These are phyloP conservation scores for Synanceia verrucosa DNA, from an alignment of 2,797 vertebrate genomes.

Conservation along the genomic window DNA sequence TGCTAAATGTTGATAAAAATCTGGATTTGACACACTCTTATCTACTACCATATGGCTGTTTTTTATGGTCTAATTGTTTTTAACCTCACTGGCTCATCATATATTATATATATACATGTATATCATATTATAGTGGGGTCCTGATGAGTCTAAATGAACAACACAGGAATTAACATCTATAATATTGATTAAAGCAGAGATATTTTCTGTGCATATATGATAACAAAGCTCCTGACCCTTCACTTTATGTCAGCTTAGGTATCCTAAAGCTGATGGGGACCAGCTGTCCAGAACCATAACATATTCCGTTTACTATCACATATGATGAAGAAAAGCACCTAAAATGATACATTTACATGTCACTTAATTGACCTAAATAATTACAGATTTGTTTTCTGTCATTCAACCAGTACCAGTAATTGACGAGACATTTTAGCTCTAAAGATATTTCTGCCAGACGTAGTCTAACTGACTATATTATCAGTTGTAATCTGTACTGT, in stretches of 20 bases:
- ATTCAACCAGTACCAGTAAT: too few species aligned
- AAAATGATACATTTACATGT: too few species aligned
- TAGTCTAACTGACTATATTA: too few species aligned
- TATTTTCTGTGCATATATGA: background rate
- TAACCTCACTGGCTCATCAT: background rate
- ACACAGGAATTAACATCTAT: background rate
- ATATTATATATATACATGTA: background rate
- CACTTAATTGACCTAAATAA: too few species aligned
- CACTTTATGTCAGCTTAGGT: background rate
- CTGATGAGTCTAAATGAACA: background rate
- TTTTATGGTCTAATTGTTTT: background rate
- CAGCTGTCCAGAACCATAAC: background rate
- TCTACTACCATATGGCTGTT: background rate
- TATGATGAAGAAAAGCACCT: background rate
- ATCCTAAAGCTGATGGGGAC: background rate
- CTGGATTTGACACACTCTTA: background rate
- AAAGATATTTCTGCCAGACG: background rate
- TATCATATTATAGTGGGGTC: background rate
- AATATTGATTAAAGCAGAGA: too few species aligned
- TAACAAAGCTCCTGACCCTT: background rate
- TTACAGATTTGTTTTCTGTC: too few species aligned
- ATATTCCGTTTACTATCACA: background rate
- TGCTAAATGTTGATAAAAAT: background rate
- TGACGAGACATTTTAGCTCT: background rate
- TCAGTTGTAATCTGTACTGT: background rate